Evolutionary conservation across 2,888 invertebrate species (phyloP), one percentile per base, ranked within the genome.

Genomic region (Apomyelois bistriatella): DNA sequence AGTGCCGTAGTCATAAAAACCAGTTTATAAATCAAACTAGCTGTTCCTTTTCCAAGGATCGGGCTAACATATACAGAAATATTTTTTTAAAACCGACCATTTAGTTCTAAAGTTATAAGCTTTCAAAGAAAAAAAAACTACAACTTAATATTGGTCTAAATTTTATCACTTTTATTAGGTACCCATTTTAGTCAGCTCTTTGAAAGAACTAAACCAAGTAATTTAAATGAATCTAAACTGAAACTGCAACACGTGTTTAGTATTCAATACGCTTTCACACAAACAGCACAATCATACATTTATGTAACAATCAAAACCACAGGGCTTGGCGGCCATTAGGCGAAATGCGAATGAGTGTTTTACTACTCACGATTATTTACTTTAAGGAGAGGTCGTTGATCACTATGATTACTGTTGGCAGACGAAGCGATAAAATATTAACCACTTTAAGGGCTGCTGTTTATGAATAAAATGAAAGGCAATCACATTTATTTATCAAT

Each of bases 261-360:
- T 37, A 48, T 37, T 37, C 48, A 48, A 32, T 30, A 32, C 32
- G 46, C 53, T 53, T 53, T 53, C 53, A 38, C 49, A 32, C 32
- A 46, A 46, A 40, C 3, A 9, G 38, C 10, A 32, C 40, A 40
- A 41, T 30, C 40, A 40, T 40, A 40, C 16, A 32, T 48, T 36
- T 48, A 40, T 40, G 32, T 50, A 48, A 32, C 40, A 50, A 50
- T 50, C 49, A 50, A 49, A 50, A 50, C 16, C 40, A 40, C 38
- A 50, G 49, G 40, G 49, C 38, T 30, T 40, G 49, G 46, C 37
- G 36, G 42, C 37, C 43, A 42, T 48, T 41, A 43, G 16, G 16
- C 15, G 12, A 47, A 30, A 43, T 13, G 7, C 37, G 40, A 46
- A 47, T 38, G 9, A 38, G 47, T 30, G 37, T n/a, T 49, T 49